Percentiles rank a stretch among this genome's conserved stretches.
Conservation (phyloP, 2,888 invertebrate species). For the Osedax fenrisi region DNA sequence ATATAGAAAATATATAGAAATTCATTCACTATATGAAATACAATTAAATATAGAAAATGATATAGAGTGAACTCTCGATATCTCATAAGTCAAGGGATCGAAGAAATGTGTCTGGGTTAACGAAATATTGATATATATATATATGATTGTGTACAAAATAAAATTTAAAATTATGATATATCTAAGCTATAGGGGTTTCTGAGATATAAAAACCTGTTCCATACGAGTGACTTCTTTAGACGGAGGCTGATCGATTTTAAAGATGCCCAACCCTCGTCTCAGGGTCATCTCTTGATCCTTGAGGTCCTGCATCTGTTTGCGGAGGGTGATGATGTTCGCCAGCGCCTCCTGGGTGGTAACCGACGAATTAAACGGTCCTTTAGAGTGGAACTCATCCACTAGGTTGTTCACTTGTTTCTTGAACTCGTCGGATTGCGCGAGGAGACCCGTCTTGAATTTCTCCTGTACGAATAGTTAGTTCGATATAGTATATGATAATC, state of each 20-base stretch:
- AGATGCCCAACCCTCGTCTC: conserved; percentile 60
- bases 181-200: too few species aligned
- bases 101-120: too few species aligned
- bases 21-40: too few species aligned
- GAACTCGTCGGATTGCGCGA: conserved; percentile 63
- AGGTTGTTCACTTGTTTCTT: conserved; percentile 61
- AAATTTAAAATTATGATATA: too few species aligned
- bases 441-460: conserved; percentile 57
- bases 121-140: too few species aligned
- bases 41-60: too few species aligned
- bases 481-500: too few species aligned
- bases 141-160: too few species aligned
- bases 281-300: conserved; percentile 60
- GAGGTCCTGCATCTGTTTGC: conserved; percentile 50
- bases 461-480: conserved; percentile 45
- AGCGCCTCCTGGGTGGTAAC: conserved; percentile 46
- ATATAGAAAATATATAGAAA: too few species aligned
- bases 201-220: too few species aligned
- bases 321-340: conserved; percentile 41
- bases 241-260: conserved; percentile 65
- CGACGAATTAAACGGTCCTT: conserved; percentile 50
- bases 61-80: too few species aligned
- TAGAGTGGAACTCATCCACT: conserved; percentile 60
- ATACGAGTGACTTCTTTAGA: conserved; percentile 48
- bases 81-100: too few species aligned